A percentile compares a stretch with the other conserved stretches of the same genome.
These are phyloP conservation scores for Spongilla lacustris DNA, from an alignment of 37 sponge, comb jelly and placozoan species.

Conservation along the genomic window DNA sequence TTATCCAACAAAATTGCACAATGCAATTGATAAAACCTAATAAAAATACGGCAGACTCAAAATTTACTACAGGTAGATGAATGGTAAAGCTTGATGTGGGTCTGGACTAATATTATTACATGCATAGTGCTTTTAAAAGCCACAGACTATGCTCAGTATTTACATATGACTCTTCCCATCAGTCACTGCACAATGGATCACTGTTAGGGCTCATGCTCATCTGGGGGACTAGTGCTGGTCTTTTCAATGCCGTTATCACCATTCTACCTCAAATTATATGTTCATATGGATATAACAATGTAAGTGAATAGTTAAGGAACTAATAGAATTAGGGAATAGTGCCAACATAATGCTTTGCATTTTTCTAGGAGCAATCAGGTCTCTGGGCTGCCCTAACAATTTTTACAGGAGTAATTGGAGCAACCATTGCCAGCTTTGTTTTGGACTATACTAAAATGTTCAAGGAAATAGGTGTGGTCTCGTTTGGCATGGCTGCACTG, in stretches of 20 bases:
- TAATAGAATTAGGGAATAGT: not conserved
- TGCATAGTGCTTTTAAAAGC: too few relatives aligned
- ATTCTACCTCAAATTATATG: conserved; percentile 84
- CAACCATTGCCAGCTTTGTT: conserved; percentile 53
- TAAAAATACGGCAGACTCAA: too few relatives aligned
- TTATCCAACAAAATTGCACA: too few relatives aligned
- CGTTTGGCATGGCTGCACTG: conserved; percentile 41
- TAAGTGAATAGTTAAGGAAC: not conserved
- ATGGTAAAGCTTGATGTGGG: too few relatives aligned
- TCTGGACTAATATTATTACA: too few relatives aligned
- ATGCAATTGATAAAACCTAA: too few relatives aligned
- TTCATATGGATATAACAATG: conserved; percentile 72
- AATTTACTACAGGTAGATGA: too few relatives aligned
- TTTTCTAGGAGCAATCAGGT: conserved; percentile 57
- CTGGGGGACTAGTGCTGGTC: conserved; percentile 36
- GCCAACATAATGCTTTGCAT: too few relatives aligned
- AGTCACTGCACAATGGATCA: conserved; percentile 29
- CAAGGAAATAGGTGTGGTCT: conserved; percentile 60
- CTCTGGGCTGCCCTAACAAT: conserved; percentile 75
- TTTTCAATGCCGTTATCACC: conserved; percentile 45
- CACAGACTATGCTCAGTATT: too few relatives aligned
- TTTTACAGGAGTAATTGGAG: conserved; percentile 73
- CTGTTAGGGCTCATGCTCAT: conserved; percentile 24
- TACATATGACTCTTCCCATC: too few relatives aligned
- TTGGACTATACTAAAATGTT: conserved; percentile 79